Evolutionary conservation across 1,140 invertebrate species (phyloP).

Genomic region (Euwallacea fornicatus): DNA sequence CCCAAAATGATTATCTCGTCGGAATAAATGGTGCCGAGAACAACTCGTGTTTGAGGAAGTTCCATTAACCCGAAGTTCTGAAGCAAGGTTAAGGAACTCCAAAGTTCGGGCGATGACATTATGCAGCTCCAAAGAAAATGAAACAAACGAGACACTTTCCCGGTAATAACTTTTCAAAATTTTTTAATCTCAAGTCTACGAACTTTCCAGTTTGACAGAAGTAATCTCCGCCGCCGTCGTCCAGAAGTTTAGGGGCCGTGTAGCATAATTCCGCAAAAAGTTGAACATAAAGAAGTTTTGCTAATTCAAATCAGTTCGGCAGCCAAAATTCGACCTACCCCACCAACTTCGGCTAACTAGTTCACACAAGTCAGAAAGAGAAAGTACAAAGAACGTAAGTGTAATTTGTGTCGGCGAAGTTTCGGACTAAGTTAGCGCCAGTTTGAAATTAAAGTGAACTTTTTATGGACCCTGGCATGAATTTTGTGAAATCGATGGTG

Average conservation of each 20-base stretch:
- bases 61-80: neutral
- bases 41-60: too few species aligned
- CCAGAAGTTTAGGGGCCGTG: constrained; percentile 18
- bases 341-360: constrained; percentile 46
- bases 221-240: constrained; percentile 28
- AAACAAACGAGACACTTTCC: constrained; percentile 29
- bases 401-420: constrained; percentile 52
- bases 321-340: constrained; percentile 49
- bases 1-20: too few species aligned
- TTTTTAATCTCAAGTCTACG: constrained; percentile 32
- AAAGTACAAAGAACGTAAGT: constrained; percentile 53
- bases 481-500: constrained; percentile 52
- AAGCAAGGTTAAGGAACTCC: constrained; percentile 20
- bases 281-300: constrained; percentile 43
- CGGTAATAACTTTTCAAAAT: constrained; percentile 27
- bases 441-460: constrained; percentile 52
- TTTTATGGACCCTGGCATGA: constrained; percentile 50
- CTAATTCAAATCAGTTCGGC: constrained; percentile 46
- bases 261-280: constrained; percentile 32
- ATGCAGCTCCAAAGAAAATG: constrained; percentile 21
- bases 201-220: constrained; percentile 32
- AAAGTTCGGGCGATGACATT: constrained; percentile 17
- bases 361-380: constrained; percentile 52
- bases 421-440: constrained; percentile 47
- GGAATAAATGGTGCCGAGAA: too few species aligned